Base-by-base conservation (phyloP, 2,797 vertebrate genomes). In the Pristis pectinata region DNA sequence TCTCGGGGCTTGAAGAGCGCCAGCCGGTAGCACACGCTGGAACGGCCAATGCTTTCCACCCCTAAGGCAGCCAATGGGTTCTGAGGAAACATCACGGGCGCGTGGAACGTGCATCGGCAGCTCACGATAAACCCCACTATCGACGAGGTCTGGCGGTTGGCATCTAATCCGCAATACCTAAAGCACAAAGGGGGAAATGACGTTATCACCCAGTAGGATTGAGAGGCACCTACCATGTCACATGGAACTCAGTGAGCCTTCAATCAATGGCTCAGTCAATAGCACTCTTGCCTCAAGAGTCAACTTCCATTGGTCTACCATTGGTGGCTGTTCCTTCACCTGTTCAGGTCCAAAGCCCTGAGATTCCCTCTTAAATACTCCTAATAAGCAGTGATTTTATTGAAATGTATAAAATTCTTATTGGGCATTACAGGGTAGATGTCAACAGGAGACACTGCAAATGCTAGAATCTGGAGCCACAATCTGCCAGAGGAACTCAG, bases 11-110 rank as follows among this genome's bases (percentile, higher is more conserved):
- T 89, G 67, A 89, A 94, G 44, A 94, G 44, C 76, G 83, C 61
- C 70, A 56, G 2, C 22, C 94, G 24, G n/a, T 83, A 67, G 15
- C 15, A 27, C 27, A 95, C 94, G 34, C 89, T 95, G 53, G 87
- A 83, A 10, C 76, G 59, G 27, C 94, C 76, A 1, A 93, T 56
- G n/a, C 74, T 91, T 24, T 94, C 94, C 30, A 89, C 67, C 7
- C 82, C 94, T 15, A 79, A 11, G 22, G 83, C 82, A 27, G 83
- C 82, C 64, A 94, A 30, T 44, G 94, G 94, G 82, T 72, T 91
- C 9, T 92, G 37, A 11, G 94, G 94, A 34, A 80, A 82, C 77
- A 15, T 64, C 94, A 94, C 3, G 5, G 77, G 34, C 64, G 59
- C 56, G 2, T 82, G 37, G 94, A 77, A 94, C 4, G 94, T 82